These are phyloP conservation scores for Galeopterus variegatus DNA, from an alignment of 2,113 vertebrate genomes.

Conservation along the genomic window DNA sequence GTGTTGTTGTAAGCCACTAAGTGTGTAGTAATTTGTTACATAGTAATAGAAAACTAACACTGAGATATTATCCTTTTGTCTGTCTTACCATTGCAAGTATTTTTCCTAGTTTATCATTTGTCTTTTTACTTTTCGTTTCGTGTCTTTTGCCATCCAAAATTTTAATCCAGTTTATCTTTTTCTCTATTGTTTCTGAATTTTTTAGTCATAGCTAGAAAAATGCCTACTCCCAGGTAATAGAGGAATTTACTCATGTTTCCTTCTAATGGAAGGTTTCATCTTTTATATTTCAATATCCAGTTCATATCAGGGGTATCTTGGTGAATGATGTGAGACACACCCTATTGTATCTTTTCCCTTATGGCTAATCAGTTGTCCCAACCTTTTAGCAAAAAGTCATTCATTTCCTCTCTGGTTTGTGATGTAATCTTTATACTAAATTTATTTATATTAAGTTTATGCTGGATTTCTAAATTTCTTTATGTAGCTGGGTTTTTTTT, in stretches of 20 bases:
- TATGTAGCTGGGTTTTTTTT: not conserved
- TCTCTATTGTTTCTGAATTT: not conserved
- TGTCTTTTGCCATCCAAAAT: not conserved
- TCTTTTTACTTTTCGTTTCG: not conserved
- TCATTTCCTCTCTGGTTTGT: not conserved
- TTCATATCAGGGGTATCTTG: not conserved
- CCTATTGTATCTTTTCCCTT: not conserved
- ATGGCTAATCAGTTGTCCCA: not conserved
- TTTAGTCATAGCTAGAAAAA: not conserved
- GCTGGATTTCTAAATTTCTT: not conserved
- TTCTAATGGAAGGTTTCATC: not conserved
- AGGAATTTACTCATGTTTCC: not conserved
- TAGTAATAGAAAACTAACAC: not conserved
- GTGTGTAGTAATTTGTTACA: not conserved
- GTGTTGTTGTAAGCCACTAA: not conserved
- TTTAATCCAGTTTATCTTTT: not conserved
- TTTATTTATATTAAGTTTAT: not conserved
- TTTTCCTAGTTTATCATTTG: not conserved
- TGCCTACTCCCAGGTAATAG: not conserved
- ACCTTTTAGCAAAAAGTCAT: not conserved
- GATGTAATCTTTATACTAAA: not conserved
- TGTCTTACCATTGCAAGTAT: not conserved
- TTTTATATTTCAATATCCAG: not conserved
- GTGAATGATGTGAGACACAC: not conserved
- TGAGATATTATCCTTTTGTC: not conserved